These are phyloP conservation scores for Drosophila pseudotakahashii DNA, from an alignment of 2,888 invertebrate genomes.

Conservation along the genomic window DNA sequence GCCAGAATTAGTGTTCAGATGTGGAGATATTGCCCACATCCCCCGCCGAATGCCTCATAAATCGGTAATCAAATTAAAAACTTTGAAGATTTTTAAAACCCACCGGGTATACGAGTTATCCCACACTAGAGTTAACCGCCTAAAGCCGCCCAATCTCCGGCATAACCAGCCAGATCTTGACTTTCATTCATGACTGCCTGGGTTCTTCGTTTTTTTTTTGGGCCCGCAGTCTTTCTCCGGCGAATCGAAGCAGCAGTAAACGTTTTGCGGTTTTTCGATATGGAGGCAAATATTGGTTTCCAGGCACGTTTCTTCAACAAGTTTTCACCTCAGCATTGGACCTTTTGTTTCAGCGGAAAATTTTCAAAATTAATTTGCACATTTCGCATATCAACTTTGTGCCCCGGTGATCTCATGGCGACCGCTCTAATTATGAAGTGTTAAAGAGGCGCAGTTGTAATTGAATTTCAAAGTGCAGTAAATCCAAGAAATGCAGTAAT, in stretches of 20 bases:
- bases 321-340: conserved; percentile 32
- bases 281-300: conserved; percentile 3
- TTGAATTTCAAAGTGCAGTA: conserved; percentile 24
- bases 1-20: not conserved
- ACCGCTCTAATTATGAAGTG: conserved; percentile 49
- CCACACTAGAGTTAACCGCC: conserved; percentile 60
- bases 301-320: conserved; percentile 29
- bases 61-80: conserved; percentile 30
- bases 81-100: conserved; percentile 19
- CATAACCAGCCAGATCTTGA: conserved; percentile 64
- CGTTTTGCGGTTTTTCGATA: conserved; percentile 30
- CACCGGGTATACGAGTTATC: conserved; percentile 16
- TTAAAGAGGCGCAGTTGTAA: conserved; percentile 37
- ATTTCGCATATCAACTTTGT: conserved; percentile 23
- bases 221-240: conserved; percentile 12
- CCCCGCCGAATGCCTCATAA: conserved; percentile 9
- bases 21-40: conserved; percentile 18
- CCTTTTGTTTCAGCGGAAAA: conserved; percentile 52
- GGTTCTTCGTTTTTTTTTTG: conserved; percentile 12
- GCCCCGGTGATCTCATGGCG: conserved; percentile 36
- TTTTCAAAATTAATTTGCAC: conserved; percentile 60
- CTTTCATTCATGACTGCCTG: conserved; percentile 54
- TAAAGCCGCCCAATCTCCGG: conserved; percentile 60
- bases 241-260: conserved; percentile 14
- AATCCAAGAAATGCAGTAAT: conserved; percentile 3